A percentile compares a stretch with the other conserved stretches of the same genome.
phyloP scores from a whole-genome alignment of 2,113 vertebrate genomes.

The Aegypius monachus region DNA sequence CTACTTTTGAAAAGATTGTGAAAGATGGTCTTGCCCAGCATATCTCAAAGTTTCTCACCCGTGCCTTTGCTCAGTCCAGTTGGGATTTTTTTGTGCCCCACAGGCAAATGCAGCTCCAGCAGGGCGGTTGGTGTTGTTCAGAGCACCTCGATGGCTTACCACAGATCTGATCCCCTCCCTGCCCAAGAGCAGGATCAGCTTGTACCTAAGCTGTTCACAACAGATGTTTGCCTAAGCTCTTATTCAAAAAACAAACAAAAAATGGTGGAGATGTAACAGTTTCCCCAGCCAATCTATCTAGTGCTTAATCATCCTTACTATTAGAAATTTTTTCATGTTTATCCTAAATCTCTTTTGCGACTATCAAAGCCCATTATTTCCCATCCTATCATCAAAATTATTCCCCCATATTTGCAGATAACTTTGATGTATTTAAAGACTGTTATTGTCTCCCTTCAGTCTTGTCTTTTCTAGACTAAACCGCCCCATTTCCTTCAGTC shows the following conservation, averaged over 20 bases:
- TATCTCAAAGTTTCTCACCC: not conserved
- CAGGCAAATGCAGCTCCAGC: not conserved
- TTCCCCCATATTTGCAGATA: not conserved
- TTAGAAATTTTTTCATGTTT: not conserved
- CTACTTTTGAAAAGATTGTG: not conserved
- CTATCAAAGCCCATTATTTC: not conserved
- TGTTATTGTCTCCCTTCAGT: not conserved
- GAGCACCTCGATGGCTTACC: not conserved
- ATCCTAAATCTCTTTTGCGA: not conserved
- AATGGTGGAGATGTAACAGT: not conserved
- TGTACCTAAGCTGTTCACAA: not conserved
- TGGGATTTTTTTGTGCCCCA: not conserved
- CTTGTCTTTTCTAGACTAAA: not conserved
- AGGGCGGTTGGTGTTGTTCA: not conserved
- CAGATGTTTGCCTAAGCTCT: slow-evolving; percentile 16
- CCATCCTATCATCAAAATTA: not conserved
- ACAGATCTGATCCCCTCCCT: not conserved
- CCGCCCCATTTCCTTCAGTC: not conserved
- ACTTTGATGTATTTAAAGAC: not conserved
- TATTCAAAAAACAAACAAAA: slow-evolving; percentile 16
- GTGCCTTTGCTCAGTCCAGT: rapidly evolving
- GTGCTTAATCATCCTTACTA: slow-evolving; percentile 1
- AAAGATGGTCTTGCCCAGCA: not conserved
- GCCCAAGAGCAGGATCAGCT: not conserved
- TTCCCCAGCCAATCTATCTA: not conserved